Evolutionary conservation across 1,140 invertebrate genomes (phyloP), one percentile per base, ranked within the genome.

Genomic region (Heliconius congener): DNA sequence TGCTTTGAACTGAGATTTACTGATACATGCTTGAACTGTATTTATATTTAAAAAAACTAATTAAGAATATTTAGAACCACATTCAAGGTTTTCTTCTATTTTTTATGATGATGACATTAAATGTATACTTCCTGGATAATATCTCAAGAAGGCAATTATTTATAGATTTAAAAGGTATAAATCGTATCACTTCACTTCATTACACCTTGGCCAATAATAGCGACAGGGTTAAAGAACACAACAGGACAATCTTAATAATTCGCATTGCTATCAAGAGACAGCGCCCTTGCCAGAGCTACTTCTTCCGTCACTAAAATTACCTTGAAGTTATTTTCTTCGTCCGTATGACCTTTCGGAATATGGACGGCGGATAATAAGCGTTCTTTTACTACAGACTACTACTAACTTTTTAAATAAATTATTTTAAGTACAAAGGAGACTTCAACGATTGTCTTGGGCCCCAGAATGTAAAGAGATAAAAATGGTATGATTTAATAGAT

Each of bases 271-370:
- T 70, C 60, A 27, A 42, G 27, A 39, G 74, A 76, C 39, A 70
- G 34, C 37, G 60, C 23, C 74, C 74, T 76, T 23, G 74, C n/a
- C 52, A 42, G 57, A 76, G 16, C 57, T 71, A 19, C 23, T 66
- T 60, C 74, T 76, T 70, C 74, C 74, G 57, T 70, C 55, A 42
- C 23, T 55, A 76, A 70, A 57, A 27, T 70, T 76, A 42, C 74
- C 74, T 76, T 76, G 74, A 76, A 76, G 60, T 42, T 76, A 76
- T 76, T 76, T 76, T 76, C 60, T 76, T 76, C 74, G 34, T 57
- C 8, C 55, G 8, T 52, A 46, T 50, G 74, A 70, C 74, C 74
- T 76, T 76, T 70, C 8, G 9, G 23, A 27, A 30, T 66, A 66
- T 30, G 60, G 9, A 30, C 11, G 23, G 23, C 60, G 13, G 2